Base-by-base conservation (phyloP, 2,113 vertebrate species). In the Rhabdornis inornatus region DNA sequence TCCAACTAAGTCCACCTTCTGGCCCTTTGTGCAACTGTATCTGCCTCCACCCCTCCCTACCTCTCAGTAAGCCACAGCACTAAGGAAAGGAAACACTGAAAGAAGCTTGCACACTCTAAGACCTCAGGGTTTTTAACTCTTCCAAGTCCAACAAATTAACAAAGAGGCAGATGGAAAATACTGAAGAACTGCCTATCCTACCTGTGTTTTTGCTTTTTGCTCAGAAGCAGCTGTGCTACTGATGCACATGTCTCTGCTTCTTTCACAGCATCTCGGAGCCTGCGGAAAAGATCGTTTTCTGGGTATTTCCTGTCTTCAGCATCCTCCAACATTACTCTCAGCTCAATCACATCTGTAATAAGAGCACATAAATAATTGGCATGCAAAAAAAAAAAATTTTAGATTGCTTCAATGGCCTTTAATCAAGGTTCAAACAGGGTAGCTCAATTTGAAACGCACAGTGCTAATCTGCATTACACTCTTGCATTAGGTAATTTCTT, bases 191-290 rank as follows among this genome's bases (percentile, higher is more conserved):
- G 28, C 22, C 49, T 49, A 10, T 68, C 97, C 95, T 90, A 99
- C 99, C 98, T 99, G 95, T 99, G 99, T 33, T 98, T 99, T 84
- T 99, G 99, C 89, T 99, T 99, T 97, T 99, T 99, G 95, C 99
- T 99, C 87, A 99, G 98, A 88, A 99, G 98, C 85, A 99, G 97
- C 95, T 99, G 99, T 69, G 99, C 99, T n/a, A 99, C 99, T 22
- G 99, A 99, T 53, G 99, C 99, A 97, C 99, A 99, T 8, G 99
- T 99, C 97, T 99, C 99, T 2, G 99, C 99, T 96, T 99, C 99
- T 96, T 99, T 99, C 59, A 99, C 99, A 96, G 99, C 99, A 94
- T 99, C 99, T 91, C 98, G 98, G 49, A 99, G 98, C 74, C 98
- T 98, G 35, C 99, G 98, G 95, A 99, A 99, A 63, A 99, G 98